Evolutionary conservation across 1,140 invertebrate species (phyloP).

Genomic region (Asbolus verrucosus): DNA sequence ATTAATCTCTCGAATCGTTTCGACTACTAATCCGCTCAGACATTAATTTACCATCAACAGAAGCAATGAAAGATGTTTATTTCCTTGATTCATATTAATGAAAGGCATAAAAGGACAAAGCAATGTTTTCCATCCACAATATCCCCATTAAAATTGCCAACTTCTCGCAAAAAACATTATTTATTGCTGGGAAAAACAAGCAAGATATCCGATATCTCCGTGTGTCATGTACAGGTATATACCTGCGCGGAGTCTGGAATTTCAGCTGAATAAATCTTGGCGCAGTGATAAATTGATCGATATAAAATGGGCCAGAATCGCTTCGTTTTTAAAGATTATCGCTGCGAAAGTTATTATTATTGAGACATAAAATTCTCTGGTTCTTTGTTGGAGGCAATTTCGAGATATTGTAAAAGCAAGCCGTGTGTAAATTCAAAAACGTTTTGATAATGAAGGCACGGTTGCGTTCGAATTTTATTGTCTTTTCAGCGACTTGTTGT

Average conservation of each 20-base stretch:
- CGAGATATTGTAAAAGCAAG: conserved; percentile 14
- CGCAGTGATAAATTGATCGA: conserved; percentile 2
- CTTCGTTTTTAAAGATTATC: too few species aligned
- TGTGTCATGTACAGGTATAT: neutral
- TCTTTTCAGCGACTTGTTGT: neutral
- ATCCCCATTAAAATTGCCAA: conserved; percentile 36
- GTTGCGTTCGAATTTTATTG: conserved; percentile 4
- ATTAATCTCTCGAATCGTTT: too few species aligned
- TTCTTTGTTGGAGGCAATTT: too few species aligned
- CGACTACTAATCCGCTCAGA: too few species aligned
- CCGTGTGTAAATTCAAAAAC: conserved; percentile 17
- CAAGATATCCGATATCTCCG: conserved; percentile 20
- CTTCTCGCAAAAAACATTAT: conserved; percentile 32
- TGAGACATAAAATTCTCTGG: conserved; percentile 1
- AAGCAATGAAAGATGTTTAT: conserved; percentile 26
- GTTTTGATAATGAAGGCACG: neutral
- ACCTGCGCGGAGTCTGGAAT: neutral
- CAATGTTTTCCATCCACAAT: conserved; percentile 11
- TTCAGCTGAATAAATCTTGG: conserved; percentile 11
- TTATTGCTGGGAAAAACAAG: conserved; percentile 34
- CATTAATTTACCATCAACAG: too few species aligned
- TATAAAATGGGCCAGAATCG: neutral
- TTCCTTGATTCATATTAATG: conserved; percentile 37
- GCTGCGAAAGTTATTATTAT: too few species aligned
- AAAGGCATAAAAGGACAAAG: conserved; percentile 37